Percentiles rank a stretch among this genome's conserved stretches.
phyloP scores from a whole-genome alignment of 2,113 vertebrate species.

The Cyphomyrus discorhynchus region DNA sequence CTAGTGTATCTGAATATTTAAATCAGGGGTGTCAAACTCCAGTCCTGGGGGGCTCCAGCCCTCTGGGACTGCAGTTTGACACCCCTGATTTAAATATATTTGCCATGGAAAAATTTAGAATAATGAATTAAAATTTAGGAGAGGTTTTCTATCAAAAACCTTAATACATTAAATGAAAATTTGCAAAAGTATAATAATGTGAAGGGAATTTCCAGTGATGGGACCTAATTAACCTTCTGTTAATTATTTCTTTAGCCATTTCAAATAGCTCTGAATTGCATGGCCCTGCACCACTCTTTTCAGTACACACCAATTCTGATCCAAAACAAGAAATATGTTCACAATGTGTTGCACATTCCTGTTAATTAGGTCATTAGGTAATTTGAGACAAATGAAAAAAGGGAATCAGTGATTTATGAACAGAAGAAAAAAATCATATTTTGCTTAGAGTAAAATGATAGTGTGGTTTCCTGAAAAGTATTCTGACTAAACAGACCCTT shows the following conservation, averaged over 20 bases:
- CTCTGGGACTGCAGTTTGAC: no score
- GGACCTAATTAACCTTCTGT: not conserved
- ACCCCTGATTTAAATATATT: not conserved
- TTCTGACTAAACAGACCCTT: not conserved
- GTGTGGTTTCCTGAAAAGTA: not conserved
- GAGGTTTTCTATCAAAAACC: not conserved
- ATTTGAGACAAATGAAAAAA: not conserved
- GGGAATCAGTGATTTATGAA: conserved; percentile 2
- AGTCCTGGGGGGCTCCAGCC: no score
- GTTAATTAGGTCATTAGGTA: not conserved
- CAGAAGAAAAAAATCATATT: not conserved
- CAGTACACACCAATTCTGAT: not conserved
- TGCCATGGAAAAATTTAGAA: not conserved
- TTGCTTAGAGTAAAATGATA: not conserved
- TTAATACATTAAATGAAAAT: not conserved
- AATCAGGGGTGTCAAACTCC: no score
- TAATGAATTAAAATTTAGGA: not conserved
- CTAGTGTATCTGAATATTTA: not conserved
- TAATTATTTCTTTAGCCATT: not conserved
- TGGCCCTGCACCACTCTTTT: not conserved
- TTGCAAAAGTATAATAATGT: not conserved
- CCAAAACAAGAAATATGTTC: not conserved
- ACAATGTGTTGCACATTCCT: not conserved
- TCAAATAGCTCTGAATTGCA: not conserved
- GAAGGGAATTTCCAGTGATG: not conserved